Evolutionary conservation across 1,140 invertebrate species (phyloP), one percentile per base, ranked within the genome.

Genomic region (Lucilia sericata): DNA sequence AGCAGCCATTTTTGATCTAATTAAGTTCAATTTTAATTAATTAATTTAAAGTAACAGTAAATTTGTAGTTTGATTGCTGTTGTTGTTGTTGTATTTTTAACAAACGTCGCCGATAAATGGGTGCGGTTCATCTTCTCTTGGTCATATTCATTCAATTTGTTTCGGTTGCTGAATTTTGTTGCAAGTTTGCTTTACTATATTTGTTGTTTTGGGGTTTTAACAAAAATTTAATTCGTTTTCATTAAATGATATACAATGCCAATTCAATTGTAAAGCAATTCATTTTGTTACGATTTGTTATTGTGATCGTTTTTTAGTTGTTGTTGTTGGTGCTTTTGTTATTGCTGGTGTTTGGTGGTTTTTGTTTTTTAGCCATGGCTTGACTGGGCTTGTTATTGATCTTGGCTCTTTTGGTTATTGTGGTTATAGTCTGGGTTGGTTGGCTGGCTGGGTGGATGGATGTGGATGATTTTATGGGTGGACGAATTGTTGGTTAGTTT

Each of bases 21-120:
- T 78, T 78, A 78, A 78, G 75, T 78, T 78, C 75, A 78, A 78
- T 78, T 78, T 78, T 78, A 78, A 78, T 78, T 78, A 78, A 78
- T 78, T 78, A 47, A 78, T 78, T 78, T 78, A 78, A 36, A 78
- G 75, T 78, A 78, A 78, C 75, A 42, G 75, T 78, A 78, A 78
- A 78, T 78, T n/a, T 70, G 7, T 19, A 70, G 21, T 70, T 70
- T 21, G n/a, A 25, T 47, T 78, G n/a, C n/a, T n/a, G n/a, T n/a
- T n/a, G 19, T 9, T 76, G 14, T 78, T 47, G 17, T 78, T 78
- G 42, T 9, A n/a, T 30, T 30, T 30, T 30, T 30, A 47, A 12
- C 65, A 19, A 70, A 70, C 65, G 65, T 70, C 19, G 55, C 55
- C 55, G 65, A n/a, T 70, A 70, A 78, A 47, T 78, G 75, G 75